Base-by-base conservation (phyloP, 2,797 vertebrate species). In the Phrynocephalus forsythii region DNA sequence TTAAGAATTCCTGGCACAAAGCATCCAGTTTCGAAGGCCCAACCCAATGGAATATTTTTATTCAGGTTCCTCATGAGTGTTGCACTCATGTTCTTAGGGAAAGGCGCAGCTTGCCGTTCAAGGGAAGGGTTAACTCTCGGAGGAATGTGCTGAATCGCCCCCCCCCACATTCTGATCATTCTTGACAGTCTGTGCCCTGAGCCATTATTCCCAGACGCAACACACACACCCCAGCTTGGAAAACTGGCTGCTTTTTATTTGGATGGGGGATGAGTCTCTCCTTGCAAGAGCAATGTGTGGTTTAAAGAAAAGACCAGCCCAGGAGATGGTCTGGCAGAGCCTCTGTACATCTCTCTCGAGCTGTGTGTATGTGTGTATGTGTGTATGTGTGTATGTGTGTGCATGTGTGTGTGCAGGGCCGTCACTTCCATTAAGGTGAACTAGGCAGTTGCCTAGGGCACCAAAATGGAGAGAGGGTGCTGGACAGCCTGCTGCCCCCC, bases 201-300 rank as follows among this genome's bases (percentile, higher is more conserved):
- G 50, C 72, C 33, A 56, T 44, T 78, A 71, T 79, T 90, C 83
- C 60, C n/a, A 78, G 73, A 52, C 79, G 38, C 68, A 8, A 4
- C 5, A 26, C 68, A 10, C 26, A 1, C 28, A 73, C 82, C 28
- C 67, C 44, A n/a, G 22, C 38, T 48, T 86, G 68, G 83, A 52
- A 87, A 75, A 24, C 44, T 81, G 68, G 86, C 66, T 71, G 68
- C 56, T n/a, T 75, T 82, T 66, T 24, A 38, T 87, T 83, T 50
- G 38, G 38, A 44, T 75, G 6, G 73, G 72, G 79, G 56, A 76
- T 56, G 88, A 67, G 72, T 67, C 79, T 48, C 38, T 33, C 22
- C n/a, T 78, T n/a, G 33, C 44, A 68, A 48, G 20, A 77, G 15
- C 2, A n/a, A 6, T 50, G 24, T 16, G 4, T 3, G 18, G 56